A percentile compares a stretch with the other conserved stretches of the same genome.
Evolutionary conservation across 2,797 vertebrate genomes (phyloP).

Genomic region (Hyperoplus lanceolatus): DNA sequence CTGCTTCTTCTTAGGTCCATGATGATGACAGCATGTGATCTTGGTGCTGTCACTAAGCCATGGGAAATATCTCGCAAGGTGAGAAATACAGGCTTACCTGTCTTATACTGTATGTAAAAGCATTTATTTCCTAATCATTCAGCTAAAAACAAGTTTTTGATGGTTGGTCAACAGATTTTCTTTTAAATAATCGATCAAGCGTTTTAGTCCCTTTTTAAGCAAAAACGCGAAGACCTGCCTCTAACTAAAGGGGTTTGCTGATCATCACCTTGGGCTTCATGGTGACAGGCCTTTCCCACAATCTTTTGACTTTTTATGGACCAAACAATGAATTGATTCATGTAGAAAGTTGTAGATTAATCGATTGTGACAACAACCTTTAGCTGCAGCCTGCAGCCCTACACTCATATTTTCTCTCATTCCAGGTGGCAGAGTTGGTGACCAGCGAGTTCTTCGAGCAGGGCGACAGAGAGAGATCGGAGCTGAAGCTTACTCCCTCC

Average conservation of each 20-base stretch:
- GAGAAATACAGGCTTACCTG: conserved; percentile 67
- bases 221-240: neutral
- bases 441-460: conserved; percentile 99
- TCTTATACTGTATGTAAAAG: neutral
- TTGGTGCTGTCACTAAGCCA: conserved; percentile 98
- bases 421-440: conserved; percentile 97
- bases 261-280: neutral
- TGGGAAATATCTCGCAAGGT: conserved; percentile 99
- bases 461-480: conserved; percentile 96
- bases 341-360: neutral
- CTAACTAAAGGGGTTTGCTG: neutral
- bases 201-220: neutral
- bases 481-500: conserved; percentile 97
- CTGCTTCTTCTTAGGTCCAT: conserved; percentile 90
- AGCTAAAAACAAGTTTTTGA: neutral
- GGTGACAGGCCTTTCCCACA: neutral
- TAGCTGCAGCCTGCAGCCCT: neutral
- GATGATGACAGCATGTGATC: conserved; percentile 99
- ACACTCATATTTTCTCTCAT: conserved; percentile 10
- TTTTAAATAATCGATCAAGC: neutral
- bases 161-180: neutral
- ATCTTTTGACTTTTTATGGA: neutral
- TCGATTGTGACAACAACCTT: neutral
- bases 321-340: neutral
- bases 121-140: neutral